These are phyloP conservation scores for Sarcoramphus papa DNA, from an alignment of 2,797 vertebrate species.

Conservation along the genomic window DNA sequence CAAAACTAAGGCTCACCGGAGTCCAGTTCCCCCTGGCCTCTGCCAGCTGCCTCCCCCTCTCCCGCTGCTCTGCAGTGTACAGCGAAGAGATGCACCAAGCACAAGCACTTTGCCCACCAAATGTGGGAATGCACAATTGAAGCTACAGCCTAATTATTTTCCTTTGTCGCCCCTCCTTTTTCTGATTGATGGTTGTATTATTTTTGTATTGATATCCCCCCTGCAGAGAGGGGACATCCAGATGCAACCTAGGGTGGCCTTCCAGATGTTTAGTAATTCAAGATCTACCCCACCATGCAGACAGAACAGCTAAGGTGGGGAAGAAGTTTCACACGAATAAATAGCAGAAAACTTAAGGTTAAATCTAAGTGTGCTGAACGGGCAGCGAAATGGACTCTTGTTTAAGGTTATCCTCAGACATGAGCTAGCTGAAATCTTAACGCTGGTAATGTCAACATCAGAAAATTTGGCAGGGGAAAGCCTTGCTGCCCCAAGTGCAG, in stretches of 20 bases:
- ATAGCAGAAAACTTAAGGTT: neutral
- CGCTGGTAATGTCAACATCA: neutral
- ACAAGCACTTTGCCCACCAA: fast-evolving
- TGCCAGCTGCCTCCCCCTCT: neutral
- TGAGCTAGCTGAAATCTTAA: neutral
- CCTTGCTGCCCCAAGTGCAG: neutral
- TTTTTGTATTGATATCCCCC: too few relatives aligned
- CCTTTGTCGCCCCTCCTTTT: too few relatives aligned
- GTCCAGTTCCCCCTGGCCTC: fast-evolving
- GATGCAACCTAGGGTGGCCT: neutral
- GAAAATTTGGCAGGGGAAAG: neutral
- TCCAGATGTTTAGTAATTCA: neutral
- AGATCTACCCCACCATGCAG: neutral
- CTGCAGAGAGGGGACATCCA: neutral
- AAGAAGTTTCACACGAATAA: neutral
- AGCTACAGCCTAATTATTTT: too few relatives aligned
- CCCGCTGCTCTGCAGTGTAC: too few relatives aligned
- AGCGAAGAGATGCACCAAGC: neutral
- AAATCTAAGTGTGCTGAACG: fast-evolving
- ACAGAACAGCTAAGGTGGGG: neutral
- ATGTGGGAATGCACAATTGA: too few relatives aligned
- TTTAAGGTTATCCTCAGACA: neutral
- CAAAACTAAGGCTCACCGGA: neutral
- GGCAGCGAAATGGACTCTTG: neutral
- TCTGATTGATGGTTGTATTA: too few relatives aligned